Base-by-base conservation (phyloP, 2,113 vertebrate species). In the Salminus brasiliensis region DNA sequence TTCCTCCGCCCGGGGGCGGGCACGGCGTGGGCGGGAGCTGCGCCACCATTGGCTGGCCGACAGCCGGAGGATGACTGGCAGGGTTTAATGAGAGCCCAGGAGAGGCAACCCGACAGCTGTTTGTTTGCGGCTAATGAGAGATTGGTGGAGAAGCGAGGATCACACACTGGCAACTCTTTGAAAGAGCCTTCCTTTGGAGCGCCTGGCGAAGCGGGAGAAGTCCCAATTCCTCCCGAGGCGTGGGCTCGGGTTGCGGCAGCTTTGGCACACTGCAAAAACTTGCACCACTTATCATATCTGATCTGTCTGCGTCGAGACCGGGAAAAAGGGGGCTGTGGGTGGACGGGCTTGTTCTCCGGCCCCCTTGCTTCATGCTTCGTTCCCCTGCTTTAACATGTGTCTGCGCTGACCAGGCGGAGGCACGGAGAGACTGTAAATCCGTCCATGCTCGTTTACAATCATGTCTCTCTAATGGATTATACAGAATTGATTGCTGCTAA, bases 91-190 rank as follows among this genome's bases (percentile, higher is more conserved):
- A 92, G 89, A 88, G 89, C 93, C 91, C 91, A 84, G 85, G 91
- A 93, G 91, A 92, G 84, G 86, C 86, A 88, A 91, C 87, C 90
- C 85, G 85, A 90, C 91, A 92, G 90, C 91, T 93, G 91, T 92
- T 91, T 92, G 91, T 92, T 90, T 89, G 91, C 87, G 85, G 86
- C 89, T 92, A 93, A 93, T 91, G 92, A 92, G 91, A 88, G 90
- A 89, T 68, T 88, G 88, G 91, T 89, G 88, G 84, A 90, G 89
- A 85, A 89, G 83, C 83, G 79, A 87, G 84, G 88, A 89, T 91
- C 91, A 90, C 86, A 91, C 78, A 84, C 87, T 88, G 88, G 82
- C 52, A 92, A 81, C 83, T 87, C 84, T 90, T 88, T 85, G 87
- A 90, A 90, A 91, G 86, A 90, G 84, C 85, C 87, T 88, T 77